Base-by-base conservation (phyloP, 1,140 invertebrate genomes). In the Apis florea region DNA sequence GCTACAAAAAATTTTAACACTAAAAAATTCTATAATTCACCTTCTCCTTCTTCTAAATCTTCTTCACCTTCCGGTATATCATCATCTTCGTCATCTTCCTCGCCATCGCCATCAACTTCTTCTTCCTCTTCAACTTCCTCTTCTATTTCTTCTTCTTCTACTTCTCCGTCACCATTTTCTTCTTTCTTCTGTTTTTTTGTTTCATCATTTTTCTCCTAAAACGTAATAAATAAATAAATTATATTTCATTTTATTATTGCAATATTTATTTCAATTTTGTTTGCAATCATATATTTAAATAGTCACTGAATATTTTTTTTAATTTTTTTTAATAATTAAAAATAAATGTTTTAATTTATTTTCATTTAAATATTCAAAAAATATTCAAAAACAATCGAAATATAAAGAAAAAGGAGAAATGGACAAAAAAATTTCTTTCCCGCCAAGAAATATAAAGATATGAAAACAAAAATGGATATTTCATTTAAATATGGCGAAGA, bases 151-250 rank as follows among this genome's bases (percentile, higher is more conserved):
- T 92, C 92, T 31, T 92, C 93, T 54, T 94, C 94, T 79, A 92
- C 92, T 17, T 95, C 95, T 8, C 94, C 94, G 49, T 95, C 95
- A 26, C 96, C 96, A 89, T 96, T 96, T 88, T 96, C 96, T 89
- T 96, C 96, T 91, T 96, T 97, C 93, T 96, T 96, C 90, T 95
- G 95, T 94, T 96, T 97, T 94, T 97, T 97, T 66, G 95, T 95
- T 64, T 96, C 96, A 31, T 96, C 96, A 75, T 93, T 94, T 93
- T 96, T 96, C 74, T 96, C 96, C 96, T 96, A 88, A 31, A 94
- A 92, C 73, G 90, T 2, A 85, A 40, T 40, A 40, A 40, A 40
- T 40, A 76, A 68, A 54, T 64, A 83, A 73, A n/a, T 70, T 17
- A 19, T 12, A 17, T 2, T 13, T 53, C 15, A 53, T 15, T 1